A percentile compares a stretch with the other conserved stretches of the same genome.
These are phyloP conservation scores for Acrossocheilus wenchowensis DNA, from an alignment of 2,797 vertebrate genomes.

Conservation along the genomic window DNA sequence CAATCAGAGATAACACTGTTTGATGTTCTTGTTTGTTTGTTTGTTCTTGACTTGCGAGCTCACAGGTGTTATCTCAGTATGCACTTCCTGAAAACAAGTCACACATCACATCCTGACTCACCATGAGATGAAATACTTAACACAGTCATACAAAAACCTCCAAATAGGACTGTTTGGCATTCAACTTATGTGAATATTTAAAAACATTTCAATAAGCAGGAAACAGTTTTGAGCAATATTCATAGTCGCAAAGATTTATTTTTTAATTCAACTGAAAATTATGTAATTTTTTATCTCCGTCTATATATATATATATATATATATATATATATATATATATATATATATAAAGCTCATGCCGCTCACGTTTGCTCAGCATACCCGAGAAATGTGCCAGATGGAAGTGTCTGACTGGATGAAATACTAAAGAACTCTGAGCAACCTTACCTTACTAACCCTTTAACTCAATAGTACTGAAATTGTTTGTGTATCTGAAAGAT, in stretches of 20 bases:
- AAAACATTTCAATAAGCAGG: not conserved
- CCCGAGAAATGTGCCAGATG: not conserved
- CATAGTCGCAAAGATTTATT: not conserved
- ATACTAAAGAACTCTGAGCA: not conserved
- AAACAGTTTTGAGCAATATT: not conserved
- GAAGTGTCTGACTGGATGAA: not conserved
- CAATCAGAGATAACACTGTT: not conserved
- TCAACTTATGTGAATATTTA: not conserved
- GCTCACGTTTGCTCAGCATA: not conserved
- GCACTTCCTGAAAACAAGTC: slow-evolving; percentile 8
- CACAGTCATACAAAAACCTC: not conserved
- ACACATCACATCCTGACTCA: not conserved
- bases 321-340: not conserved
- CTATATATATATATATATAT: not conserved
- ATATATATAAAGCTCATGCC: not conserved
- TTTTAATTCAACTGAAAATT: not conserved
- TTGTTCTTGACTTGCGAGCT: not conserved
- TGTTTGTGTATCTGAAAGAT: not conserved
- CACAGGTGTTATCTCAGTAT: not conserved
- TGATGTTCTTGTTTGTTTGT: too few species aligned
- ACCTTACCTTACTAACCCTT: not conserved
- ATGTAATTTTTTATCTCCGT: not conserved
- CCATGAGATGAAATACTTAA: not conserved
- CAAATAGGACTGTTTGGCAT: not conserved
- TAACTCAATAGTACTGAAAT: not conserved